These are phyloP conservation scores for Hyaena hyaena DNA, from an alignment of 2,113 vertebrate genomes.

Conservation along the genomic window DNA sequence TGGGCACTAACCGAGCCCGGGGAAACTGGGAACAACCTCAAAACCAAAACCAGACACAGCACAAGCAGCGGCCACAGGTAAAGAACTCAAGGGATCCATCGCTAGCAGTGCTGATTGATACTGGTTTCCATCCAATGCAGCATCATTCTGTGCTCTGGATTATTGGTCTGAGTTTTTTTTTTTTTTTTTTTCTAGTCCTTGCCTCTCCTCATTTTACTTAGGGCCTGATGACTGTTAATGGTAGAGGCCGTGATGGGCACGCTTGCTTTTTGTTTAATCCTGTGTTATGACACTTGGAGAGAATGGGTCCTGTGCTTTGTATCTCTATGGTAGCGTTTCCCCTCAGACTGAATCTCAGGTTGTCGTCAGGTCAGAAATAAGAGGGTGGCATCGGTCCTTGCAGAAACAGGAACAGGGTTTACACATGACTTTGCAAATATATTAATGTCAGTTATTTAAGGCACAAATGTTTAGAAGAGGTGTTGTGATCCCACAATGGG, in stretches of 20 bases:
- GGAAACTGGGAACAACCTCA: slow-evolving; percentile 98
- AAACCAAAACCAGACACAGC: slow-evolving; percentile 98
- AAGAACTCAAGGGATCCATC: slow-evolving; percentile 54
- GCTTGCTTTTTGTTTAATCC: background rate
- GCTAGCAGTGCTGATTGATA: background rate
- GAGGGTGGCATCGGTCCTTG: background rate
- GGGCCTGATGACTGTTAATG: background rate
- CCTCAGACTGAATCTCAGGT: background rate
- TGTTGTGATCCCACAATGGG: slow-evolving; percentile 20
- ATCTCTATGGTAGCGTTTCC: background rate
- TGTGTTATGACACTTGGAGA: background rate
- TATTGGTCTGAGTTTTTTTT: slow-evolving; percentile 37
- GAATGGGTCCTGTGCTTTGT: background rate
- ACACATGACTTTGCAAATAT: background rate
- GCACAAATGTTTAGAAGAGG: slow-evolving; percentile 30
- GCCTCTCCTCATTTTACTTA: background rate
- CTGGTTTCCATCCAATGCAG: background rate
- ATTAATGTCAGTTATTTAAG: slow-evolving; percentile 23
- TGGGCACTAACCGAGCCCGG: slow-evolving; percentile 97
- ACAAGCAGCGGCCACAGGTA: slow-evolving; percentile 94
- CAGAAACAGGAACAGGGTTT: slow-evolving; percentile 39
- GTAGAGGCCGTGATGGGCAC: background rate
- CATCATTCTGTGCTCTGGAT: slow-evolving; percentile 32
- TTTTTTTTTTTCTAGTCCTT: slow-evolving; percentile 36
- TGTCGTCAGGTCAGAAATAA: background rate